These are phyloP conservation scores for Margarornis squamiger DNA, from an alignment of 2,797 vertebrate species.

Conservation along the genomic window DNA sequence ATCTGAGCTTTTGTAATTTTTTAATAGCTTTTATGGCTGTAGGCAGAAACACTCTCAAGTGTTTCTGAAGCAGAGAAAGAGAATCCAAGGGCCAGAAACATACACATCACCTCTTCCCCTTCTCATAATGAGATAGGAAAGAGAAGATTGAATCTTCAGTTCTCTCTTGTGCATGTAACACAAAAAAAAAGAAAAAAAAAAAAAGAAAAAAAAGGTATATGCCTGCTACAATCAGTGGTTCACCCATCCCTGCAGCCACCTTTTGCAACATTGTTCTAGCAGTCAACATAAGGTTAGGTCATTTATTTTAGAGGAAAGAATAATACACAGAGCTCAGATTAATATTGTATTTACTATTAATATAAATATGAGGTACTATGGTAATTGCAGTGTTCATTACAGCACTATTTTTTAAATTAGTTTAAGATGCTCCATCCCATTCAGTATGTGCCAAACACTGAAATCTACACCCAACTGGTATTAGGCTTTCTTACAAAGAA, in stretches of 20 bases:
- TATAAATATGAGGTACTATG: neutral
- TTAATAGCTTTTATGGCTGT: conserved; percentile 59
- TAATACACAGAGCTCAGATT: neutral
- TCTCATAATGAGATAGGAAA: conserved; percentile 18
- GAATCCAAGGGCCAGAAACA: conserved; percentile 24
- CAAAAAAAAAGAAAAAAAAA: neutral
- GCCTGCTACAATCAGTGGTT: neutral
- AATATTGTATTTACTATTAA: neutral
- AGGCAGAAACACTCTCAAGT: conserved; percentile 34
- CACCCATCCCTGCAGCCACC: neutral
- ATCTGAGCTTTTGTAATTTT: conserved; percentile 53
- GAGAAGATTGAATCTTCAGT: conserved; percentile 29
- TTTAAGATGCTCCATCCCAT: neutral
- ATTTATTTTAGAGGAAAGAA: neutral
- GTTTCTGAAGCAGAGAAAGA: conserved; percentile 8
- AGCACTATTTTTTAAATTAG: neutral
- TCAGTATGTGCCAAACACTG: neutral
- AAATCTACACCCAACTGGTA: neutral
- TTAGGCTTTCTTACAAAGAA: neutral
- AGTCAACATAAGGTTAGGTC: neutral
- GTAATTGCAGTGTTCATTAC: neutral
- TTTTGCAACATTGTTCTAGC: neutral
- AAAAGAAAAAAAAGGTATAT: neutral
- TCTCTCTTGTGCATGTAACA: neutral
- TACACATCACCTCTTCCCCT: conserved; percentile 21